Evolutionary conservation across 2,797 vertebrate species (phyloP).

Genomic region (Fundulus diaphanus): DNA sequence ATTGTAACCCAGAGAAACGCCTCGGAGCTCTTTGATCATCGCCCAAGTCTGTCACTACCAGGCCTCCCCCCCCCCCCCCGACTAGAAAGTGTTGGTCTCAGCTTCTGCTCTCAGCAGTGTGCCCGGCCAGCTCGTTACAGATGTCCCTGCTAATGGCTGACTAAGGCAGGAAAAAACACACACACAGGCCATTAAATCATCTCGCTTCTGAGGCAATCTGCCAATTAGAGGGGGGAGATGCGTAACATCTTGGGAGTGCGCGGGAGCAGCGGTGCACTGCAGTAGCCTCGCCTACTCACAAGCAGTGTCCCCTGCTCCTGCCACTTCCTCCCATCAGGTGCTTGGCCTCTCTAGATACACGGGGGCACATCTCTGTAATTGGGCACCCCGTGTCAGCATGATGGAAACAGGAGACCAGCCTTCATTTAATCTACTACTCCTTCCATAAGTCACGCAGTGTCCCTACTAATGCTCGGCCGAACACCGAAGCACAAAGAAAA

Average conservation of each 20-base stretch:
- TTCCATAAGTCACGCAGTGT: constrained; percentile 31
- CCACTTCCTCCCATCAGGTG: constrained; percentile 67
- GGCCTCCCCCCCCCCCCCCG: constrained; percentile 39
- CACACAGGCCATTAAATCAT: constrained; percentile 79
- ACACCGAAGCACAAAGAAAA: constrained; percentile 46
- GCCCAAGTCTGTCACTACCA: constrained; percentile 58
- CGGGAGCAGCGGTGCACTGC: constrained; percentile 69
- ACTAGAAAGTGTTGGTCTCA: constrained; percentile 79
- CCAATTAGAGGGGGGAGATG: constrained; percentile 81
- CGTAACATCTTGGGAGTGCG: constrained; percentile 78
- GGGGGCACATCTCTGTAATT: constrained; percentile 70
- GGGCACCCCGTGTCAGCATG: constrained; percentile 65
- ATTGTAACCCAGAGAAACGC: constrained; percentile 59
- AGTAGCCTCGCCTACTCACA: constrained; percentile 63
- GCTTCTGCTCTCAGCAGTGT: constrained; percentile 73
- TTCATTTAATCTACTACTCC: constrained; percentile 51
- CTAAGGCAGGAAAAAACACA: constrained; percentile 77
- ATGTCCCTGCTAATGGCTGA: constrained; percentile 83
- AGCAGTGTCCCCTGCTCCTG: constrained; percentile 48
- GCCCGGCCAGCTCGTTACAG: constrained; percentile 81
- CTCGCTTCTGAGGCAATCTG: constrained; percentile 78
- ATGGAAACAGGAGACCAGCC: constrained; percentile 67
- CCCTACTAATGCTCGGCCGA: constrained; percentile 47
- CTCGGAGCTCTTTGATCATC: constrained; percentile 73
- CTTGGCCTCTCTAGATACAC: constrained; percentile 63